Evolutionary conservation across 1,140 invertebrate genomes (phyloP).

Genomic region (Drosophila neocordata): DNA sequence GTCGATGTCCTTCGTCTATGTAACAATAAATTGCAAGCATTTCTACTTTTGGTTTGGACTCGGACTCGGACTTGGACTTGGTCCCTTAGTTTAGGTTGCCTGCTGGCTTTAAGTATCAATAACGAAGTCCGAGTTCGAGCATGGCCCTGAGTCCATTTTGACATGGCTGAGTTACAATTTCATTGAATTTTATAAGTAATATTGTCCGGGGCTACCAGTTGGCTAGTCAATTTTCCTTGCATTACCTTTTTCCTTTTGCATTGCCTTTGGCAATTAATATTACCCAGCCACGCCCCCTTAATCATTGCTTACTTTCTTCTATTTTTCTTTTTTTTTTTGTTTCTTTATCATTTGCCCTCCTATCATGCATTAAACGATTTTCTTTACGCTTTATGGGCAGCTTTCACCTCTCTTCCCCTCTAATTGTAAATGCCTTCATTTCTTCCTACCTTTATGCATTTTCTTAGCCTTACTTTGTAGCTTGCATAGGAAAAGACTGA

Average conservation of each 20-base stretch:
- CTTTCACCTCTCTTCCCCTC: constrained; percentile 22
- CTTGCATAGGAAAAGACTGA: constrained; percentile 37
- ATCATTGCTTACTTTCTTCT: neutral
- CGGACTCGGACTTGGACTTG: constrained; percentile 13
- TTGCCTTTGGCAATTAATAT: constrained; percentile 6
- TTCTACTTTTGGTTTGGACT: constrained; percentile 38
- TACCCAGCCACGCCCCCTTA: neutral
- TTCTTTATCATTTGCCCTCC: neutral
- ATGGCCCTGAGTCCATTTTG: neutral
- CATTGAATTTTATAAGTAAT: constrained; percentile 1
- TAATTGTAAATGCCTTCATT: too few species aligned
- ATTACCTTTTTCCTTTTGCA: neutral
- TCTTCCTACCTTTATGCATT: neutral
- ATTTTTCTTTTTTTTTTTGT: neutral
- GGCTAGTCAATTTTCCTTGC: neutral
- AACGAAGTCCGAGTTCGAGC: neutral
- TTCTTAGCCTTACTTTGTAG: constrained; percentile 18
- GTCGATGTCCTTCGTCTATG: constrained; percentile 18
- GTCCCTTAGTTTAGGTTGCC: constrained; percentile 16
- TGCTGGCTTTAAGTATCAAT: constrained; percentile 59
- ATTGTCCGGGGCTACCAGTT: neutral
- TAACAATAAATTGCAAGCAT: constrained; percentile 64
- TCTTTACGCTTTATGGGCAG: constrained; percentile 55
- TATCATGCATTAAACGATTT: constrained; percentile 66
- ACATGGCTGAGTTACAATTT: constrained; percentile 21